These are phyloP conservation scores for Enchytraeus crypticus DNA, from an alignment of 2,888 invertebrate species.

Conservation along the genomic window DNA sequence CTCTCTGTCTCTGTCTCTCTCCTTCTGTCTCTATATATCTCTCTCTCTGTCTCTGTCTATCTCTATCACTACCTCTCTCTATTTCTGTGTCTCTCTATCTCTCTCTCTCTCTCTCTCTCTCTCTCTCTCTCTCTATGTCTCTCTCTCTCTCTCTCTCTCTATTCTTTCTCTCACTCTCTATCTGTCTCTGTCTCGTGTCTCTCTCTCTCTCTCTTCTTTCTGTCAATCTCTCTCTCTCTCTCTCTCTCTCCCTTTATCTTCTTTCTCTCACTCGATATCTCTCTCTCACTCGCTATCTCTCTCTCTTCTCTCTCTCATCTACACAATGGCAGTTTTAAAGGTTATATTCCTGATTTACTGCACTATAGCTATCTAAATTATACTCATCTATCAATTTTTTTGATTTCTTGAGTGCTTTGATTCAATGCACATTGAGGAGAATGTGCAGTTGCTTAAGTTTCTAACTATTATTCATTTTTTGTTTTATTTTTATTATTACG, in stretches of 20 bases:
- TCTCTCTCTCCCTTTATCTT: not conserved
- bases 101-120: not conserved
- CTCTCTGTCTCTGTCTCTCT: not conserved
- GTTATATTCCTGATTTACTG: not conserved
- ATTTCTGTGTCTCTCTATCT: not conserved
- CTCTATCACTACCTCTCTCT: not conserved
- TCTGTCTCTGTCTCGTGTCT: not conserved
- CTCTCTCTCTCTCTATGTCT: not conserved
- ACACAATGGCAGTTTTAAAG: not conserved
- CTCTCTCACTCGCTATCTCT: not conserved
- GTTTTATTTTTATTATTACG: no score
- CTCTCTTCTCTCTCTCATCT: not conserved
- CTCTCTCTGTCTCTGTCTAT: not conserved
- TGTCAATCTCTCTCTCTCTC: not conserved
- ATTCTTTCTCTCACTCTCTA: not conserved
- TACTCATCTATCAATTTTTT: no score
- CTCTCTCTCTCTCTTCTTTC: not conserved
- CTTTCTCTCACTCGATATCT: not conserved
- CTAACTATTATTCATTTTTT: no score
- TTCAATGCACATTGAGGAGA: no score
- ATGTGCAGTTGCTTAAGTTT: no score
- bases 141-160: not conserved
- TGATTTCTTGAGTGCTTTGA: no score
- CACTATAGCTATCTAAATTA: no score
- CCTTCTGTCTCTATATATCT: not conserved